phyloP scores from a whole-genome alignment of 2,113 vertebrate species.

The Anoplopoma fimbria region DNA sequence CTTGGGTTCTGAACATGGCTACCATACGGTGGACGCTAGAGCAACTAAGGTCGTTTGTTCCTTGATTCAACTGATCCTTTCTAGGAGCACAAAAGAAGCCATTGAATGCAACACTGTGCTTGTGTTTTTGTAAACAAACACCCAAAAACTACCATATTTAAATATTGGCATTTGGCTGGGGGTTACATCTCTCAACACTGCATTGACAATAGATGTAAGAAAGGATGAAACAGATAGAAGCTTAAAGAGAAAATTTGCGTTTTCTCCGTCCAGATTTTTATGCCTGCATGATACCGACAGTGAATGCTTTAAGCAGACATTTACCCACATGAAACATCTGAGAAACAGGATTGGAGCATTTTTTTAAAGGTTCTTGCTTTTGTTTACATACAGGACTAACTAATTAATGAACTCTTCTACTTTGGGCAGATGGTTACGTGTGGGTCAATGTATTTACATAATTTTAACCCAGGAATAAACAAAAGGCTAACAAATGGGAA shows the following conservation, averaged over 20 bases:
- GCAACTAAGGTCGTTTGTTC: background rate
- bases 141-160: background rate
- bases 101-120: background rate
- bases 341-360: constrained; percentile 62
- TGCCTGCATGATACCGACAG: background rate
- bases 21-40: background rate
- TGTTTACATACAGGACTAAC: constrained; percentile 29
- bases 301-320: background rate
- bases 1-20: background rate
- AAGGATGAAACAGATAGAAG: background rate
- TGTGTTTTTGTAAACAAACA: background rate
- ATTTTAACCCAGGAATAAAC: constrained; percentile 38
- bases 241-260: too few relatives aligned
- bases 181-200: background rate
- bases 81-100: background rate
- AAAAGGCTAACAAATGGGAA: constrained; percentile 63
- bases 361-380: constrained; percentile 55
- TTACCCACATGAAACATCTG: background rate
- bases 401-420: constrained; percentile 12
- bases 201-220: background rate
- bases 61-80: background rate
- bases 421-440: constrained; percentile 45
- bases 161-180: background rate
- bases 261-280: background rate
- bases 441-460: constrained; percentile 58